These are phyloP conservation scores for Montipora capricornis DNA, from an alignment of 64 coral and sea anemone species.

Conservation along the genomic window DNA sequence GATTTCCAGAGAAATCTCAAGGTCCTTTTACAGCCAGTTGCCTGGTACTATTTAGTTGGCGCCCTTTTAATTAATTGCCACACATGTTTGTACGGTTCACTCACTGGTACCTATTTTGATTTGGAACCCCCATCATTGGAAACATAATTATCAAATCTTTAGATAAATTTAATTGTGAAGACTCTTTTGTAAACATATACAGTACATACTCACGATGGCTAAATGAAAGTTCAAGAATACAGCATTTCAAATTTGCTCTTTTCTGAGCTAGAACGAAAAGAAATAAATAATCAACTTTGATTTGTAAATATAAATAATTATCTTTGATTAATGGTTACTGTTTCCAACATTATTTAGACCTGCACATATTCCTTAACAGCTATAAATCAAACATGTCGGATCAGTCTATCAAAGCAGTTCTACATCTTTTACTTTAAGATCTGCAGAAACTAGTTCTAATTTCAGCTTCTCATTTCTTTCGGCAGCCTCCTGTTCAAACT, in stretches of 20 bases:
- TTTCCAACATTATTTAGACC: conserved; percentile 7
- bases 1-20: conserved; percentile 39
- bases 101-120: conserved; percentile 55
- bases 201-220: conserved; percentile 24
- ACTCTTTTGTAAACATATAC: conserved; percentile 31
- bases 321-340: conserved; percentile 5
- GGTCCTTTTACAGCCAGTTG: conserved; percentile 37
- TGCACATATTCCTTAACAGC: neutral
- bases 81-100: conserved; percentile 41
- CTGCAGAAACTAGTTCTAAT: no score
- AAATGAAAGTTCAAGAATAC: conserved; percentile 42
- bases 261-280: conserved; percentile 37
- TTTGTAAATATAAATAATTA: conserved; percentile 22
- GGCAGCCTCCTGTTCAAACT: no score
- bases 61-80: conserved; percentile 47
- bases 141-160: conserved; percentile 33
- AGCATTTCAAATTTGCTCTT: conserved; percentile 46
- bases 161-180: conserved; percentile 25
- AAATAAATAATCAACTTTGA: conserved; percentile 42
- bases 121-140: conserved; percentile 30
- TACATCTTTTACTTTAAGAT: no score
- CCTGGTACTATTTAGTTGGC: conserved; percentile 53
- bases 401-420: no score
- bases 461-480: no score
- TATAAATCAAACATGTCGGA: neutral